These are phyloP conservation scores for Azorinus chamasolen DNA, from an alignment of 2,888 invertebrate species.

Conservation along the genomic window DNA sequence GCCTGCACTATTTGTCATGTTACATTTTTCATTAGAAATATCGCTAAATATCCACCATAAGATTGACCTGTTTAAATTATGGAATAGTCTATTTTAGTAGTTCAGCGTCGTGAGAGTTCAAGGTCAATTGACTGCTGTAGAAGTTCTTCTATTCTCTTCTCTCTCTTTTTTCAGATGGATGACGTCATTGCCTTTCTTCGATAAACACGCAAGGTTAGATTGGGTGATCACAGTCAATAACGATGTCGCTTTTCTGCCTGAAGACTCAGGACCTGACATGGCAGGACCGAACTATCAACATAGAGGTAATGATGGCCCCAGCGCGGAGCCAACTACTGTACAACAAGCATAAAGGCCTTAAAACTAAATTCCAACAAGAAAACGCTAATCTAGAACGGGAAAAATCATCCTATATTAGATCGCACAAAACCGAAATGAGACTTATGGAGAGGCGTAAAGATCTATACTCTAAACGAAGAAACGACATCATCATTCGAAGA, in stretches of 20 bases:
- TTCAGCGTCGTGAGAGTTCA: no score
- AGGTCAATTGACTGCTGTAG: no score
- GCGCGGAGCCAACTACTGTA: constrained; percentile 72
- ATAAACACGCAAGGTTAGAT: no score
- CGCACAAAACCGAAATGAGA: constrained; percentile 69
- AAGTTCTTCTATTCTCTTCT: no score
- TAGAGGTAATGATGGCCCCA: constrained; percentile 78
- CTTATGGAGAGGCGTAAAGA: constrained; percentile 69
- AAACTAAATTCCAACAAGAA: constrained; percentile 68
- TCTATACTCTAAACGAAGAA: constrained; percentile 44
- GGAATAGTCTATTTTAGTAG: no score
- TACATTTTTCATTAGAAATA: no score
- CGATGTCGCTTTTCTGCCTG: constrained; percentile 71
- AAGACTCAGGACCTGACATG: constrained; percentile 75
- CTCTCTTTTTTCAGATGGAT: no score
- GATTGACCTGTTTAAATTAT: no score
- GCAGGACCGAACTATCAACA: constrained; percentile 79
- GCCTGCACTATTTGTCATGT: no score
- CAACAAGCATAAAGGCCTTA: constrained; percentile 78
- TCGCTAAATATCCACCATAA: no score
- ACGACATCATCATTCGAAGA: constrained; percentile 53
- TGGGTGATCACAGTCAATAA: no score
- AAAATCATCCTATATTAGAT: constrained; percentile 64
- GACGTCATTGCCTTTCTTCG: no score
- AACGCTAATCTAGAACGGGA: constrained; percentile 70